Evolutionary conservation across 2,797 vertebrate genomes (phyloP).

Genomic region (Caiman crocodilus): DNA sequence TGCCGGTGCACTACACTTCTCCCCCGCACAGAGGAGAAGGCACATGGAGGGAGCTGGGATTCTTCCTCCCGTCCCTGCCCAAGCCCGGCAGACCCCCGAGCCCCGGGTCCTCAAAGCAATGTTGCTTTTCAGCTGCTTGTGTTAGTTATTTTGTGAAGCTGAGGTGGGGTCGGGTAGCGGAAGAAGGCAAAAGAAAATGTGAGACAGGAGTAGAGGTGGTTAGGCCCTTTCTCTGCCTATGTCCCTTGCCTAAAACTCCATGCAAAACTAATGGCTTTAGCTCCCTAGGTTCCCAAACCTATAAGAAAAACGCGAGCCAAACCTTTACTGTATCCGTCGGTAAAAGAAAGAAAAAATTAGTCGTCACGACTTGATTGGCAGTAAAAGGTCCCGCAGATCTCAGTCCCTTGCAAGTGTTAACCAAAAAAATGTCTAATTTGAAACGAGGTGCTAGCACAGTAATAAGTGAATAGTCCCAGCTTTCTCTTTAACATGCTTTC

Average conservation of each 20-base stretch:
- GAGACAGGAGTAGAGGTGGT: not conserved
- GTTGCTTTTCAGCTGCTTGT: not conserved
- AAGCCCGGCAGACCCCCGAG: not conserved
- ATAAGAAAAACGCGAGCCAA: not conserved
- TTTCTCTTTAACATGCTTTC: not conserved
- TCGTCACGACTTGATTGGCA: constrained; percentile 34
- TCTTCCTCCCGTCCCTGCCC: accelerated
- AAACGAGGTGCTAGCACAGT: not conserved
- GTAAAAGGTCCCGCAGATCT: constrained; percentile 18
- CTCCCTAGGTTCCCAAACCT: constrained; percentile 21
- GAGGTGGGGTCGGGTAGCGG: accelerated
- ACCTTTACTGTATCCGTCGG: not conserved
- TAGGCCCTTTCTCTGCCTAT: constrained; percentile 11
- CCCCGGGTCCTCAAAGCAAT: accelerated
- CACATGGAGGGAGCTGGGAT: not conserved
- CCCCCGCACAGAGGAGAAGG: not conserved
- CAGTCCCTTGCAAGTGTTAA: not conserved
- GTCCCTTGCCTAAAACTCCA: constrained; percentile 23
- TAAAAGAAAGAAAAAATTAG: constrained; percentile 27
- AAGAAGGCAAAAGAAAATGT: not conserved
- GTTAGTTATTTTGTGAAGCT: not conserved
- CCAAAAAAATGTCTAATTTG: constrained; percentile 2
- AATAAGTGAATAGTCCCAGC: not conserved
- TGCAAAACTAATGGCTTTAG: not conserved
- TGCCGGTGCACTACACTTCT: no score